phyloP scores from a whole-genome alignment of 1,140 invertebrate species.

The Anadara kagoshimensis region DNA sequence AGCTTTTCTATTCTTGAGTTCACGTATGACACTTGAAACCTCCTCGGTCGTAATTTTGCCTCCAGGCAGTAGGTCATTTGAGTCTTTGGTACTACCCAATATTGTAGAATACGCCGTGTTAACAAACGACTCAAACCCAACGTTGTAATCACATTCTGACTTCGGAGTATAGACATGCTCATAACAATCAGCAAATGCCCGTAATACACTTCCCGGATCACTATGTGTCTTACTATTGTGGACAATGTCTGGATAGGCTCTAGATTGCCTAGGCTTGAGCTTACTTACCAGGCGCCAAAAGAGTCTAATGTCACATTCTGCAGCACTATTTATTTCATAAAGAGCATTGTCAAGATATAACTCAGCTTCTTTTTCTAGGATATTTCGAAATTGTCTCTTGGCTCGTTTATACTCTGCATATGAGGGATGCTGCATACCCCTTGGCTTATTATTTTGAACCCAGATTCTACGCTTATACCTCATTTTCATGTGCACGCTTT shows the following conservation, averaged over 20 bases:
- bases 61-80: neutral
- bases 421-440: neutral
- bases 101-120: neutral
- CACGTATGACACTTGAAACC: neutral
- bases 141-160: too few relatives aligned
- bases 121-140: neutral
- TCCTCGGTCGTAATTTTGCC: neutral
- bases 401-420: slow-evolving; percentile 11
- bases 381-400: slow-evolving; percentile 3
- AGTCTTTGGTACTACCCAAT: too few relatives aligned
- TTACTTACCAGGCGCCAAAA: slow-evolving; percentile 6
- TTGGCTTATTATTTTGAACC: neutral
- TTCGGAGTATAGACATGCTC: slow-evolving; percentile 6
- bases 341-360: neutral
- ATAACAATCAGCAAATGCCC: slow-evolving; percentile 7
- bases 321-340: slow-evolving; percentile 4
- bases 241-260: neutral
- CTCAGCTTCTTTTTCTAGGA: neutral
- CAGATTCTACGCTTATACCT: neutral
- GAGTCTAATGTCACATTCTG: slow-evolving; percentile 5
- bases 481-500: neutral
- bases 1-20: neutral
- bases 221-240: too few relatives aligned
- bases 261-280: neutral
- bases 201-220: neutral